Evolutionary conservation across 2,113 vertebrate species (phyloP), one percentile per base, ranked within the genome.

Genomic region (Hiodon alosoides): DNA sequence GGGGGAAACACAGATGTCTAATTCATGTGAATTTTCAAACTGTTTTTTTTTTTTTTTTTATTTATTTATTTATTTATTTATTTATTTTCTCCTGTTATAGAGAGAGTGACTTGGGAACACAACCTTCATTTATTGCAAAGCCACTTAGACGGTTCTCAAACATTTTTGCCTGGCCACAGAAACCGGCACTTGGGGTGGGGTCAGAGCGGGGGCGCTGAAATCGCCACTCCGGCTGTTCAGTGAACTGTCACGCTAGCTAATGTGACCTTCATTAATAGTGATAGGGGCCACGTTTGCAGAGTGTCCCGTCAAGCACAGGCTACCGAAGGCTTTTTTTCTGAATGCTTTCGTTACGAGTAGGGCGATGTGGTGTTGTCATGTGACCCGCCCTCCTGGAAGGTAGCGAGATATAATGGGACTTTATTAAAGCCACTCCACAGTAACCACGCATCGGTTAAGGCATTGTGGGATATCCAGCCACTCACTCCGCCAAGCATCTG

Each of bases 201-300:
- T 71, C n/a, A 31, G 31, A 31, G 31, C 31, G 31, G 31, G 31
- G 31, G 31, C 31, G 31, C 31, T 31, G 31, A 31, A 31, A 31
- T 31, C 31, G 31, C 31, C 31, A 31, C 31, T 1, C 31, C 31
- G 31, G 31, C 31, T 31, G 31, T 31, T 71, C 62, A 69, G 48
- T 72, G 70, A 59, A 67, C 70, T 72, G 69, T 72, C 70, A 53
- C 67, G 55, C 52, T 51, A 53, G 62, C 71, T 60, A 67, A 74
- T 77, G n/a, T 51, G 69, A 16, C 61, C 53, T 31, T 72, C 17
- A 52, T 75, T 80, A 72, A 59, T 78, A 66, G 51, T 55, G 47
- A 75, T 58, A 17, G 13, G 16, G 53, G 70, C 52, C 55, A 9
- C 66, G 46, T 10, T 64, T 13, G 13, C 65, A 4, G 11, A 66